phyloP scores from a whole-genome alignment of 2,797 vertebrate genomes.

The Graptemys geographica region DNA sequence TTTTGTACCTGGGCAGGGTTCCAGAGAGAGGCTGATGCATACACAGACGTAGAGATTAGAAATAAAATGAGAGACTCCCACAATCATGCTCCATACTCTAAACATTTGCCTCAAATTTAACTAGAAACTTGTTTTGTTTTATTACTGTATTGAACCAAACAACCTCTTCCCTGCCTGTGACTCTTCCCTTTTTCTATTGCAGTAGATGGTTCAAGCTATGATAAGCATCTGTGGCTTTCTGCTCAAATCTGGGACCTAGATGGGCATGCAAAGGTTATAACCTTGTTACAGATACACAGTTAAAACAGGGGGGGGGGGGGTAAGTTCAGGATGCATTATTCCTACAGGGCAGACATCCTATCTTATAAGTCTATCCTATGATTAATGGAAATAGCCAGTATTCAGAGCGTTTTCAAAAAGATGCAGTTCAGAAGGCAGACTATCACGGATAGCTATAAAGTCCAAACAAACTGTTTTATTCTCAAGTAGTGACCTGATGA shows the following conservation, averaged over 20 bases:
- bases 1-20: too few species aligned
- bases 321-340: not conserved
- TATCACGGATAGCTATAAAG: too few species aligned
- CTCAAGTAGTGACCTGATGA: not conserved
- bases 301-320: not conserved
- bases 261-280: not conserved
- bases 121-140: not conserved
- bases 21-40: not conserved
- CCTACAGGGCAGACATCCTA: not conserved
- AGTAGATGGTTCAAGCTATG: not conserved
- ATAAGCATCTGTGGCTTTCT: not conserved
- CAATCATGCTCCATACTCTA: not conserved
- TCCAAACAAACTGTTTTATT: too few species aligned
- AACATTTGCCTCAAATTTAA: not conserved
- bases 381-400: not conserved
- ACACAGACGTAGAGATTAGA: not conserved
- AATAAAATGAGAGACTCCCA: not conserved
- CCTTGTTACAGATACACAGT: not conserved
- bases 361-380: not conserved
- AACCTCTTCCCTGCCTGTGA: not conserved
- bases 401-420: not conserved
- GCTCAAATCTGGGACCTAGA: too few species aligned
- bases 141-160: not conserved
- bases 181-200: not conserved
- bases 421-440: not conserved